These are phyloP conservation scores for Ceyx melanurus DNA, from an alignment of 2,113 vertebrate species.

Conservation along the genomic window DNA sequence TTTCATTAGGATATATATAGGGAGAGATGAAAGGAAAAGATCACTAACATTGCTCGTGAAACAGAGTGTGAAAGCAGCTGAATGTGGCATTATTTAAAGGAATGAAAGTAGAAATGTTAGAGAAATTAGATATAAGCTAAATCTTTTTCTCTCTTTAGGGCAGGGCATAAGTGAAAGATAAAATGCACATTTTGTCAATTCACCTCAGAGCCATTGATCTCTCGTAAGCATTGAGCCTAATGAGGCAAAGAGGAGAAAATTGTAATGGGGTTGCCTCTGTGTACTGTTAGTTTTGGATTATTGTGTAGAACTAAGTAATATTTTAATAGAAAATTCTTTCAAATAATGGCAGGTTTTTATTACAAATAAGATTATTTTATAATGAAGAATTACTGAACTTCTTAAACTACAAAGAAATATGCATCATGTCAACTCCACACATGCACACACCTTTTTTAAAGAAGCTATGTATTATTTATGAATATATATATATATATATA, in stretches of 20 bases:
- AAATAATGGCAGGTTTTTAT: neutral
- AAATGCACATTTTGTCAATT: constrained; percentile 67
- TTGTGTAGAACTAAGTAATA: constrained; percentile 1
- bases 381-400: neutral
- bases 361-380: constrained; percentile 1
- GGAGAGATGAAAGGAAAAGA: constrained; percentile 71
- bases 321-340: constrained; percentile 4
- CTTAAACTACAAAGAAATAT: neutral
- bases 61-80: constrained; percentile 47
- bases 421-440: neutral
- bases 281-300: constrained; percentile 25
- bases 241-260: constrained; percentile 64
- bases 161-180: constrained; percentile 19
- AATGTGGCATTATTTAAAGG: constrained; percentile 64
- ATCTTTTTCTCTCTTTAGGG: constrained; percentile 47
- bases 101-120: constrained; percentile 67
- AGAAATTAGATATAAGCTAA: constrained; percentile 42
- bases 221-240: constrained; percentile 59
- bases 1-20: constrained; percentile 71
- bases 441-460: neutral
- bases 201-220: constrained; percentile 63
- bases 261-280: neutral
- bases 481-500: neutral
- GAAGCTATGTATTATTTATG: neutral
- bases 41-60: constrained; percentile 66